Conservation (phyloP, 2,113 vertebrate genomes). For the Danionella cerebrum region DNA sequence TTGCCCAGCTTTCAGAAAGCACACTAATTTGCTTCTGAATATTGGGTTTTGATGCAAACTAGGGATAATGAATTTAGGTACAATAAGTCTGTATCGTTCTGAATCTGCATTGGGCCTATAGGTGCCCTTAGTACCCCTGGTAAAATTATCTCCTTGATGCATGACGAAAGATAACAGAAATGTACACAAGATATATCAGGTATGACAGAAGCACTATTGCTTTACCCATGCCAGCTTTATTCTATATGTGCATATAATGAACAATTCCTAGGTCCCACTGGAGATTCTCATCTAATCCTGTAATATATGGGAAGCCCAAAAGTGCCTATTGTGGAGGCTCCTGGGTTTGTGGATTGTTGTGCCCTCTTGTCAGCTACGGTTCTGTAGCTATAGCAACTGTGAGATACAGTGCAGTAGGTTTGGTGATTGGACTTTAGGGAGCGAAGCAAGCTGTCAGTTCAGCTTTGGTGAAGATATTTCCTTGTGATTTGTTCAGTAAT, state of each 20-base stretch:
- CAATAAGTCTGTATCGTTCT: too few species aligned
- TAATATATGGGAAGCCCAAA: conserved; percentile 16
- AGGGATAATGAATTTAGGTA: too few species aligned
- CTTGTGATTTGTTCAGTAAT: conserved; percentile 4
- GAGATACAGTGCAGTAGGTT: neutral
- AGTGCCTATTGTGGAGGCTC: neutral
- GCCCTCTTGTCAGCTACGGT: neutral
- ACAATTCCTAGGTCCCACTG: neutral
- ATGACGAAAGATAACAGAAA: too few species aligned
- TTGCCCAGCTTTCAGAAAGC: too few species aligned
- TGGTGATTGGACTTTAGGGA: conserved; percentile 28
- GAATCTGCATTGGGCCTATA: too few species aligned
- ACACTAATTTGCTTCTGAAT: too few species aligned
- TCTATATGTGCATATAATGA: conserved; percentile 35
- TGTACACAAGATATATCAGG: too few species aligned
- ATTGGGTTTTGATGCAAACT: too few species aligned
- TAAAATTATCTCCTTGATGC: too few species aligned
- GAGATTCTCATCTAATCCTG: neutral
- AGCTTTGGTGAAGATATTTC: neutral
- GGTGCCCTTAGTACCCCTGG: too few species aligned
- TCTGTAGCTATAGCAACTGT: conserved; percentile 33
- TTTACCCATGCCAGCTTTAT: conserved; percentile 49
- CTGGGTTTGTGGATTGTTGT: neutral
- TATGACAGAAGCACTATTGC: too few species aligned
- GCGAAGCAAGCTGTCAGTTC: conserved; percentile 7